phyloP scores from a whole-genome alignment of 2,797 vertebrate genomes.

The Scolopax bukidnonensis region DNA sequence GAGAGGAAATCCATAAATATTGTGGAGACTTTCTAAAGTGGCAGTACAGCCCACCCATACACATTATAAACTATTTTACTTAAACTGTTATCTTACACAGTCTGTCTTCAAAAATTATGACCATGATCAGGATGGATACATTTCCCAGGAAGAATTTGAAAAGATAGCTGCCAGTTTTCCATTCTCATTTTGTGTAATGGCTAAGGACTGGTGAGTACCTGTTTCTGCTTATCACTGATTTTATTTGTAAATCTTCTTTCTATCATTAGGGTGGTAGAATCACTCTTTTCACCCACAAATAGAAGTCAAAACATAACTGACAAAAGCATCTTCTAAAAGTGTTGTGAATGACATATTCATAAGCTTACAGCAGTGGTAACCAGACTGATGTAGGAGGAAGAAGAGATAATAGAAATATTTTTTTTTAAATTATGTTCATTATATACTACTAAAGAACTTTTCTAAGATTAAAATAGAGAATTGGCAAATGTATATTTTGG shows the following conservation, averaged over 20 bases:
- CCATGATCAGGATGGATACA: constrained; percentile 94
- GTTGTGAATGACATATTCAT: background rate
- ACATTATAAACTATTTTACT: background rate
- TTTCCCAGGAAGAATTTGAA: constrained; percentile 95
- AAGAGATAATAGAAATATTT: background rate
- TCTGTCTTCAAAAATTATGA: constrained; percentile 99
- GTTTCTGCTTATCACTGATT: background rate
- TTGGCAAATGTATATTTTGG: background rate
- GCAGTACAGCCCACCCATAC: background rate
- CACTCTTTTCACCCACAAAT: background rate
- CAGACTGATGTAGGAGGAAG: background rate
- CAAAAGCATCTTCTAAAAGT: background rate
- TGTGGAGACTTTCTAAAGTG: background rate
- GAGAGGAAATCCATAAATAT: background rate
- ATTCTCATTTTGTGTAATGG: constrained; percentile 95
- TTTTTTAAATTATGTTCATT: background rate
- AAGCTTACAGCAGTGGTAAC: background rate
- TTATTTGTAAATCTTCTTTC: background rate
- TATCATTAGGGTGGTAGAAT: background rate
- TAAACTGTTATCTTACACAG: constrained; percentile 72
- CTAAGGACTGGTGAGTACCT: constrained; percentile 92
- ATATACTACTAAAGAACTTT: background rate
- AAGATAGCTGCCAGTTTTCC: constrained; percentile 95
- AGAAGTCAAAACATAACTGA: background rate
- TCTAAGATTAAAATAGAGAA: background rate